A percentile compares a stretch with the other conserved stretches of the same genome.
These are phyloP conservation scores for Erannis defoliaria DNA, from an alignment of 2,888 invertebrate genomes.

Conservation along the genomic window DNA sequence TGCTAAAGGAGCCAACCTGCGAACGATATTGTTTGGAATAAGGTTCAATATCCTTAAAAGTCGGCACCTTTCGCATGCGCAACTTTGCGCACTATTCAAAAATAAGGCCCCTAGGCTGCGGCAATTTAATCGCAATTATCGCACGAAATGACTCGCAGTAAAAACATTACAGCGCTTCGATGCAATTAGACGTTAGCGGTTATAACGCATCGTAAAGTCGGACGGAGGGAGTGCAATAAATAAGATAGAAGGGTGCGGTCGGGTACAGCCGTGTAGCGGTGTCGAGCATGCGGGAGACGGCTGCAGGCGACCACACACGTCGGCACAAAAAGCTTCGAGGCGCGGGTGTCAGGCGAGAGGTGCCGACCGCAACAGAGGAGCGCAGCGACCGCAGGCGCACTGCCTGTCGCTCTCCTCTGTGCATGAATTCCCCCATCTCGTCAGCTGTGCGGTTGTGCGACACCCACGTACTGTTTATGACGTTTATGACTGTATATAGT, in stretches of 20 bases:
- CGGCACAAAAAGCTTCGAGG: constrained; percentile 48
- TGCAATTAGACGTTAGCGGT: constrained; percentile 66
- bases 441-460: constrained; percentile 58
- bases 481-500: constrained; percentile 45
- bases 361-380: constrained; percentile 63
- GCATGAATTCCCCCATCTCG: constrained; percentile 48
- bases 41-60: too few species aligned
- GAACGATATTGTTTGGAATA: too few species aligned
- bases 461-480: constrained; percentile 55
- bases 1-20: too few species aligned
- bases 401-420: constrained; percentile 17
- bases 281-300: constrained; percentile 48
- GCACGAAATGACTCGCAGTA: constrained; percentile 57
- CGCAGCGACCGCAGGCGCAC: constrained; percentile 51
- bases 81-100: too few species aligned
- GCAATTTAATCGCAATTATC: constrained; percentile 65
- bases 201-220: constrained; percentile 63
- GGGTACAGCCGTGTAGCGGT: constrained; percentile 33
- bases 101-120: too few species aligned
- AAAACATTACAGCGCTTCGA: constrained; percentile 55
- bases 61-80: too few species aligned
- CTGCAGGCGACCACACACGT: constrained; percentile 60
- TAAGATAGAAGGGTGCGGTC: constrained; percentile 51
- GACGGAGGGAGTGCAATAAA: constrained; percentile 61
- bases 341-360: constrained; percentile 44